Percentiles rank a stretch among this genome's conserved stretches.
Evolutionary conservation across 2,888 invertebrate genomes (phyloP).

Genomic region (Lycia hirtaria): DNA sequence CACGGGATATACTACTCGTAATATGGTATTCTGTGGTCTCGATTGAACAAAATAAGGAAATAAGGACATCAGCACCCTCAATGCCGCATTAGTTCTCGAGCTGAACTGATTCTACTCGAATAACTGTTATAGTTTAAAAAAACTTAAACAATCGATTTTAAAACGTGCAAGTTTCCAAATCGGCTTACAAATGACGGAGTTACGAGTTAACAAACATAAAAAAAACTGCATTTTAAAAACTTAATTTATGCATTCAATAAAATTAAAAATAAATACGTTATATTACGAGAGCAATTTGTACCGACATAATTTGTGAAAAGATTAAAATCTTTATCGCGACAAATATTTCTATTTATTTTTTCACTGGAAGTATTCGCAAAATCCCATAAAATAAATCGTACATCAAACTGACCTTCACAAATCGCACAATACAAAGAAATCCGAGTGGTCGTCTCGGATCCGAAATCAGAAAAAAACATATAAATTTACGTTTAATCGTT

Average conservation of each 20-base stretch:
- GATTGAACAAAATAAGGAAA: too few species aligned
- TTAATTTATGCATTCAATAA: neutral
- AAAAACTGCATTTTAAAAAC: neutral
- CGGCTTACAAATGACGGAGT: too few species aligned
- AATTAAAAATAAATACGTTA: neutral
- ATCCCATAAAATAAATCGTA: conserved; percentile 26
- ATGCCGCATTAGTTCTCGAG: too few species aligned
- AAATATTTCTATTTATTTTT: neutral
- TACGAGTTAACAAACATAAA: too few species aligned
- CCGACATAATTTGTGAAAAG: conserved; percentile 9
- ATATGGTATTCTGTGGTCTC: too few species aligned
- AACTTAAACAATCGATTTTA: too few species aligned
- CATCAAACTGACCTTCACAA: conserved; percentile 26
- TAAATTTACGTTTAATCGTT: conserved; percentile 30
- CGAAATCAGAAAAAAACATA: conserved; percentile 34
- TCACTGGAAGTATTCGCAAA: conserved; percentile 1
- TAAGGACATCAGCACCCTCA: too few species aligned
- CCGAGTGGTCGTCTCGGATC: conserved; percentile 15
- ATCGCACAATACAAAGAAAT: conserved; percentile 24
- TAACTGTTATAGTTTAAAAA: too few species aligned
- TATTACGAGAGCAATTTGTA: conserved; percentile 3
- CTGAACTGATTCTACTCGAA: too few species aligned
- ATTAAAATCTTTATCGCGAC: conserved; percentile 1
- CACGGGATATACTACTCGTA: too few species aligned
- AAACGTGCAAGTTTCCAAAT: too few species aligned